phyloP scores from a whole-genome alignment of 2,797 vertebrate genomes.

The Spea hammondii region DNA sequence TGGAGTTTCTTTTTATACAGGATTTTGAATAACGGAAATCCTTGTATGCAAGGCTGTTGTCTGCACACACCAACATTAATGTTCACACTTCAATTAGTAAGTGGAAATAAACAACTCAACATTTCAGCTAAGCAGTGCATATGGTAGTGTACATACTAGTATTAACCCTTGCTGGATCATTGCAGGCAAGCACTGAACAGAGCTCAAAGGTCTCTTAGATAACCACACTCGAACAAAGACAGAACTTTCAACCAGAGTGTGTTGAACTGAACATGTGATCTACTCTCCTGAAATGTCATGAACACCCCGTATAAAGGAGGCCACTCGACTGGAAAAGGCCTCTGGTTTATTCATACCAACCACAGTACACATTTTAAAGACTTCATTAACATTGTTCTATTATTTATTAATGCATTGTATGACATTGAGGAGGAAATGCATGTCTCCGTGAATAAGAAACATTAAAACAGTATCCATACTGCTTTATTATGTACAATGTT shows the following conservation, averaged over 20 bases:
- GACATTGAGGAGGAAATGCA: not conserved
- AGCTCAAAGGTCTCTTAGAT: not conserved
- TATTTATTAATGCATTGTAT: not conserved
- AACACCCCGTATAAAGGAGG: conserved; percentile 6
- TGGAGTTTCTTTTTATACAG: no score
- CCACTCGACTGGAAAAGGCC: not conserved
- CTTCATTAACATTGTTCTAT: not conserved
- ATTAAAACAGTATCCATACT: not conserved
- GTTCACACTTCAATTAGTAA: no score
- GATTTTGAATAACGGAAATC: no score
- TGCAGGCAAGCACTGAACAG: not conserved
- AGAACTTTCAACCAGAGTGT: not conserved
- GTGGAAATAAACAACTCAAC: no score
- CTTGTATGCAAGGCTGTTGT: no score
- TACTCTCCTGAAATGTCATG: conserved; percentile 23
- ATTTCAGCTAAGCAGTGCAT: no score
- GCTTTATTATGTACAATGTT: no score
- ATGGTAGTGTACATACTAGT: no score
- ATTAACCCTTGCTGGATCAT: no score
- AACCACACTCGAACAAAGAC: not conserved
- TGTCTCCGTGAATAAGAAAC: not conserved
- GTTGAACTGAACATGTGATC: not conserved
- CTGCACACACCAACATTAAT: no score
- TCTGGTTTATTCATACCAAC: not conserved
- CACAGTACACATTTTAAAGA: not conserved